Evolutionary conservation across 2,797 vertebrate species (phyloP).

Genomic region (Pipistrellus kuhlii): DNA sequence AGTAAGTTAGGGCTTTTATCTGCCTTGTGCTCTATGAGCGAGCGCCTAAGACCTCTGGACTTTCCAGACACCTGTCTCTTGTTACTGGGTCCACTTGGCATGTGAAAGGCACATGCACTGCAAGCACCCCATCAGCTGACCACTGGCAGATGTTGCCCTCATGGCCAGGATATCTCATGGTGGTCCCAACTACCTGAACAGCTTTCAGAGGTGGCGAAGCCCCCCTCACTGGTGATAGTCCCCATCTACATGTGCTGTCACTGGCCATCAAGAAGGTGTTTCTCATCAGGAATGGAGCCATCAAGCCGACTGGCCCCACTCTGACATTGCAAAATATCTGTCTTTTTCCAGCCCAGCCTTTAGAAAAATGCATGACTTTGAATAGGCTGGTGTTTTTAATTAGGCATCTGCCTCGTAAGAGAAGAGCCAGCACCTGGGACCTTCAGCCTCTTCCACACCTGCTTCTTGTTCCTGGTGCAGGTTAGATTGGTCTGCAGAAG

Average conservation of each 20-base stretch:
- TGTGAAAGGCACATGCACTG: neutral
- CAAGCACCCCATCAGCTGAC: neutral
- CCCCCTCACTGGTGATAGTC: neutral
- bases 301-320: neutral
- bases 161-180: neutral
- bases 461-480: neutral
- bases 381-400: neutral
- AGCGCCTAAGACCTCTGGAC: neutral
- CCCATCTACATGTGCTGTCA: neutral
- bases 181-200: neutral
- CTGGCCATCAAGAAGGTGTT: neutral
- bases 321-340: neutral
- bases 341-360: neutral
- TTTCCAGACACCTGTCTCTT: neutral
- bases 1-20: neutral
- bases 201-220: neutral
- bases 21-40: neutral
- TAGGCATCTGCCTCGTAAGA: neutral
- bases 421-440: neutral
- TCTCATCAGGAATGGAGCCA: neutral
- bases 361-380: neutral
- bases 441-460: neutral
- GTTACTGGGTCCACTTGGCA: neutral
- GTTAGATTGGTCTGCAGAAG: neutral
- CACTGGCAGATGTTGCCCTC: neutral